These are phyloP conservation scores for Pomacea maculata DNA, from an alignment of 1,140 invertebrate genomes.

Conservation along the genomic window DNA sequence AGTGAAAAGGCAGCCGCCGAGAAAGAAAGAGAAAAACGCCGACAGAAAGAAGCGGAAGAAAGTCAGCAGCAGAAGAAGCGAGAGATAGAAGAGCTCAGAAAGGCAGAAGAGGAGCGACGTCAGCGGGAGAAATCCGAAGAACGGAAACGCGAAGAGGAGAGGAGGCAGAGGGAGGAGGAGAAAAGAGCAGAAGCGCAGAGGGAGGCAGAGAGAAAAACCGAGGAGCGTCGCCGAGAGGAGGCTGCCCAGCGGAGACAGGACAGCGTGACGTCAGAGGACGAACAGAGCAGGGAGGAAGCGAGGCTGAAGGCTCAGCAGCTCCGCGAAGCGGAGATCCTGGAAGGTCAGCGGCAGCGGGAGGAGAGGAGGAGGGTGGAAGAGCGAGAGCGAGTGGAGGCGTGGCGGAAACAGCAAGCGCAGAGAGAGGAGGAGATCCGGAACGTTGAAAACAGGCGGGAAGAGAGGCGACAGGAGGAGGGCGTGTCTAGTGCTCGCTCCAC, in stretches of 20 bases:
- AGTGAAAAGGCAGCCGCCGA: background rate
- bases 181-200: background rate
- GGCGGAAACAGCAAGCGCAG: constrained; percentile 9
- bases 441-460: background rate
- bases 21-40: background rate
- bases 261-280: background rate
- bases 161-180: constrained; percentile 11
- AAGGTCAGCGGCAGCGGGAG: constrained; percentile 16
- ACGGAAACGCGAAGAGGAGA: constrained; percentile 16
- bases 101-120: constrained; percentile 4
- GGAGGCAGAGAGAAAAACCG: constrained; percentile 23
- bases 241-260: background rate
- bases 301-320: constrained; percentile 3
- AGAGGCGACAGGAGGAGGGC: too few species aligned
- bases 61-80: background rate
- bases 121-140: constrained; percentile 15
- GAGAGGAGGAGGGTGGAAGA: background rate
- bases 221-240: background rate
- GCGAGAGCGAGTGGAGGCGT: constrained; percentile 14
- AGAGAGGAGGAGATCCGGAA: background rate
- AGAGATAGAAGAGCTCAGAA: constrained; percentile 1
- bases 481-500: too few species aligned
- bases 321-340: constrained; percentile 10
- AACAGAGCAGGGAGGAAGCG: background rate
- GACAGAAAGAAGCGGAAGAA: background rate